These are phyloP conservation scores for Tipula helvola DNA, from an alignment of 2,888 invertebrate genomes.

Conservation along the genomic window DNA sequence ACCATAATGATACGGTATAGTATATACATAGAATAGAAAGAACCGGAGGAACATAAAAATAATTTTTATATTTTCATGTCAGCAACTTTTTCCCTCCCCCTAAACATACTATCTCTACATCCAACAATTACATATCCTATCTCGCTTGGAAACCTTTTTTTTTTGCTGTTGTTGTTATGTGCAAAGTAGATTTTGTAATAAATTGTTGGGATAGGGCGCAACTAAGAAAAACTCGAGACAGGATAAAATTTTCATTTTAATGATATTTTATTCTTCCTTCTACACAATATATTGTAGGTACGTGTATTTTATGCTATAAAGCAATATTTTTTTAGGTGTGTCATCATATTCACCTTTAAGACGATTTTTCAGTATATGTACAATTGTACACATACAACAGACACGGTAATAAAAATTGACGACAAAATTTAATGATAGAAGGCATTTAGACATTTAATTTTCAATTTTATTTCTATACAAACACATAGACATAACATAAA, in stretches of 20 bases:
- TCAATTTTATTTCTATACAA: neutral
- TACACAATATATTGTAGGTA: neutral
- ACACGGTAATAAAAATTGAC: neutral
- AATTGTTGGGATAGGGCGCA: neutral
- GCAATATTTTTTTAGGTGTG: neutral
- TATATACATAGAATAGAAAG: neutral
- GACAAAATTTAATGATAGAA: neutral
- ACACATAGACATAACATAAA: neutral
- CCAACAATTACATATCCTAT: neutral
- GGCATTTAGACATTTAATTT: neutral
- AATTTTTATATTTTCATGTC: neutral
- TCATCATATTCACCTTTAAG: neutral
- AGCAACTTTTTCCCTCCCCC: neutral
- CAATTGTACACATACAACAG: neutral
- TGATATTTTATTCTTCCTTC: neutral
- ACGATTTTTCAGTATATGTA: neutral
- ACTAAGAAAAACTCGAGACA: neutral
- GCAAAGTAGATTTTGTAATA: neutral
- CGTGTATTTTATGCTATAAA: neutral
- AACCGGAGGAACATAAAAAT: neutral
- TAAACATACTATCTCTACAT: neutral
- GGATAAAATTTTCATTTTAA: neutral
- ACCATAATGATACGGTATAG: neutral
- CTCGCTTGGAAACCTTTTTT: neutral
- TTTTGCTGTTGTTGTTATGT: neutral